Percentiles rank a stretch among this genome's conserved stretches.
phyloP scores from a whole-genome alignment of 2,888 invertebrate genomes.

The Sesamia inferens region DNA sequence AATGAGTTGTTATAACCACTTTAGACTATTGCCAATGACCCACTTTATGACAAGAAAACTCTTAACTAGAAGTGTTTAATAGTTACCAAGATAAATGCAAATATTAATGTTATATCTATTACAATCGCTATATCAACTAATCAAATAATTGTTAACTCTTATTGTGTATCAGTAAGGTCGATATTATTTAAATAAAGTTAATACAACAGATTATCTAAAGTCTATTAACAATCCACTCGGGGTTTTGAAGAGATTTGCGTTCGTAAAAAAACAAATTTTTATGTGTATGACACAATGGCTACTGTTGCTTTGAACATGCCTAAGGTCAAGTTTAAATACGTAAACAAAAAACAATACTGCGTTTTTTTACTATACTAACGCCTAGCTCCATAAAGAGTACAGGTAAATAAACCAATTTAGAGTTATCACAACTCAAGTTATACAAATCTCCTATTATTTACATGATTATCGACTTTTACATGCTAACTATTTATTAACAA shows the following conservation, averaged over 20 bases:
- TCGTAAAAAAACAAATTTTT: conserved; percentile 39
- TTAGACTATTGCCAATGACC: conserved; percentile 45
- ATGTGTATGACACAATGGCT: conserved; percentile 42
- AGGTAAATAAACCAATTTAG: too few relatives aligned
- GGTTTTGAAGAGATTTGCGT: conserved; percentile 40
- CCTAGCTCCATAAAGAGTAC: too few relatives aligned
- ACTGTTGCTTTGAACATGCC: conserved; percentile 24
- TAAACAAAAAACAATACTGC: conserved; percentile 18
- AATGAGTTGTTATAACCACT: conserved; percentile 43
- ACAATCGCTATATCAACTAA: conserved; percentile 48
- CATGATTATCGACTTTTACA: too few relatives aligned
- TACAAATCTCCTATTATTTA: too few relatives aligned
- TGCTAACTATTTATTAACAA: too few relatives aligned
- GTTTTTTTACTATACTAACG: background rate
- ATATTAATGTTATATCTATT: conserved; percentile 50
- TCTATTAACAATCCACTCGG: conserved; percentile 30
- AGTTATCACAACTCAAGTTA: too few relatives aligned
- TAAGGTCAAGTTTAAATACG: conserved; percentile 36
- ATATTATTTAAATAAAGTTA: conserved; percentile 24
- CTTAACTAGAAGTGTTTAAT: conserved; percentile 29
- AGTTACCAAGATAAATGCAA: conserved; percentile 43
- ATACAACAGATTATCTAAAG: conserved; percentile 15
- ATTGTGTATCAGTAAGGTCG: conserved; percentile 40
- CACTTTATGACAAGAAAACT: conserved; percentile 41
- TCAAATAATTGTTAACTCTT: conserved; percentile 41